Evolutionary conservation across 2,888 invertebrate genomes (phyloP).

Genomic region (Lagria hirta): DNA sequence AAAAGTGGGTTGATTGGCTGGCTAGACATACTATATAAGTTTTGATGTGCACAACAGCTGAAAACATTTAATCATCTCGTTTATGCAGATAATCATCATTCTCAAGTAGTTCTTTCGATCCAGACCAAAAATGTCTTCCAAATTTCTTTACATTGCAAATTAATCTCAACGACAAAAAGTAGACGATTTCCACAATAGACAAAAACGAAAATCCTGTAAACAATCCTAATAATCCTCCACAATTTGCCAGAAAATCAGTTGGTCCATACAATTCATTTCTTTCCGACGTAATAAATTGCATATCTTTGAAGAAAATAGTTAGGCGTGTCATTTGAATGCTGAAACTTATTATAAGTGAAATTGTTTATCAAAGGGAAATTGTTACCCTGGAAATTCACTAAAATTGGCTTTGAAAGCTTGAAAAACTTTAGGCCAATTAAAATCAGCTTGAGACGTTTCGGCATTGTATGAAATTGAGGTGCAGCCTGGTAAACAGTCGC

Average conservation of each 20-base stretch:
- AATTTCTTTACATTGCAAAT: constrained; percentile 57
- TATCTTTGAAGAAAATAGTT: constrained; percentile 72
- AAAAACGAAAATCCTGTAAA: constrained; percentile 67
- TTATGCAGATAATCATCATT: too few species aligned
- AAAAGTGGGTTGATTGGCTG: too few species aligned
- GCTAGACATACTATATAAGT: too few species aligned
- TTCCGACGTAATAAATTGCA: constrained; percentile 59
- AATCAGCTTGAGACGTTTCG: constrained; percentile 72
- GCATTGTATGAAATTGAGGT: constrained; percentile 72
- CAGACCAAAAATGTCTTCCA: constrained; percentile 51
- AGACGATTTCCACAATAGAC: constrained; percentile 64
- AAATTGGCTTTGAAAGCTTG: constrained; percentile 56
- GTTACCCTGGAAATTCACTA: constrained; percentile 51
- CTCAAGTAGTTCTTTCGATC: constrained; percentile 37
- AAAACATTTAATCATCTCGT: too few species aligned
- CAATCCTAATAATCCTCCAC: constrained; percentile 61
- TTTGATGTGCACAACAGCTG: too few species aligned
- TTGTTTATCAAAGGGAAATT: background rate
- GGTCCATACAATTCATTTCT: constrained; percentile 61
- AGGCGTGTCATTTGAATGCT: constrained; percentile 63
- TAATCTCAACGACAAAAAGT: constrained; percentile 59
- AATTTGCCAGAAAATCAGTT: constrained; percentile 61
- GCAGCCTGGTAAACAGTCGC: constrained; percentile 66
- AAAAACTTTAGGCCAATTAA: constrained; percentile 63
- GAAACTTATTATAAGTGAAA: constrained; percentile 36